A percentile compares a stretch with the other conserved stretches of the same genome.
Evolutionary conservation across 2,888 invertebrate species (phyloP).

Genomic region (Chydorus sphaericus): DNA sequence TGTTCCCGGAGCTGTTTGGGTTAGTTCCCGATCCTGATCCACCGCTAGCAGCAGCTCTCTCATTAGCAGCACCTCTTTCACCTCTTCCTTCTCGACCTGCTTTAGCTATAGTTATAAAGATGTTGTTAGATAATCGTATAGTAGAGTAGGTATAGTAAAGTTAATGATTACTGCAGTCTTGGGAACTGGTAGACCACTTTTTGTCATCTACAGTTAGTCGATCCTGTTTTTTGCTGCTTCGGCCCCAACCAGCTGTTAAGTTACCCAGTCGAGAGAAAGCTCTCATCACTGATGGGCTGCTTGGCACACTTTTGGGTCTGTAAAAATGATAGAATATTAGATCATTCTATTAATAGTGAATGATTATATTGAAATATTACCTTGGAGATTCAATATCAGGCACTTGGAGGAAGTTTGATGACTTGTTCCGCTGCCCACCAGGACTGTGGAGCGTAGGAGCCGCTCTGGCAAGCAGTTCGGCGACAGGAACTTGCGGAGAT

Average conservation of each 20-base stretch:
- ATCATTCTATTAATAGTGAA: not conserved
- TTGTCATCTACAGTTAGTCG: slow-evolving; percentile 71
- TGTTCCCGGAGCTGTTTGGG: not conserved
- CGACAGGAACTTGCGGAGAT: slow-evolving; percentile 82
- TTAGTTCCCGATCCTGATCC: too few relatives aligned
- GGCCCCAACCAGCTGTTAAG: slow-evolving; percentile 79
- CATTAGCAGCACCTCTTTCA: slow-evolving; percentile 29
- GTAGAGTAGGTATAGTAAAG: too few relatives aligned
- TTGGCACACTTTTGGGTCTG: slow-evolving; percentile 83
- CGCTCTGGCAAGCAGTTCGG: slow-evolving; percentile 68
- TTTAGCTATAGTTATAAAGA: slow-evolving; percentile 20
- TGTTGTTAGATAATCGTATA: too few relatives aligned
- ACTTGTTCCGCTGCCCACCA: slow-evolving; percentile 55
- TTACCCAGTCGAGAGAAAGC: slow-evolving; percentile 81
- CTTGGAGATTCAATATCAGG: slow-evolving; percentile 74
- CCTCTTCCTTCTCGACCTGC: slow-evolving; percentile 35
- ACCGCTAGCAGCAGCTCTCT: not conserved
- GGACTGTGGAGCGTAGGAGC: slow-evolving; percentile 75
- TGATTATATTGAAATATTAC: slow-evolving; percentile 24
- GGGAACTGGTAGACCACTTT: slow-evolving; percentile 62
- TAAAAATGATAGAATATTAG: not conserved
- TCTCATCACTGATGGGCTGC: slow-evolving; percentile 83
- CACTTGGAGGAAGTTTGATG: slow-evolving; percentile 76
- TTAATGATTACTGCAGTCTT: slow-evolving; percentile 59
- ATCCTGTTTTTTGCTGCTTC: slow-evolving; percentile 47